Percentiles rank a stretch among this genome's conserved stretches.
These are phyloP conservation scores for Clarias laeviceps DNA, from an alignment of 2,797 vertebrate genomes.

Conservation along the genomic window DNA sequence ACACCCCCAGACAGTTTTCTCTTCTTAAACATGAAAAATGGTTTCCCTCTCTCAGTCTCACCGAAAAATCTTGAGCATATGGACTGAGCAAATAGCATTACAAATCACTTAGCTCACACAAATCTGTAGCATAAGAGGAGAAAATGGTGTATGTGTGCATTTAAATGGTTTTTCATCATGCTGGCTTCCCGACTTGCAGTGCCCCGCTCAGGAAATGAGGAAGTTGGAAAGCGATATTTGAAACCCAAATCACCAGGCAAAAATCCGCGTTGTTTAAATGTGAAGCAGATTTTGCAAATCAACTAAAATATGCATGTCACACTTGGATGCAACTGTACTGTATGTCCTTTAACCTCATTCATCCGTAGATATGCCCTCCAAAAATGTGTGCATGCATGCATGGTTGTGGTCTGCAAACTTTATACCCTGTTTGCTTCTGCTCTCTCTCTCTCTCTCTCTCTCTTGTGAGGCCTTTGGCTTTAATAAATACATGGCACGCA, in stretches of 20 bases:
- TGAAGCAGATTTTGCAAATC: slow-evolving; percentile 55
- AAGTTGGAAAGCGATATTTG: slow-evolving; percentile 52
- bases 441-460: neutral
- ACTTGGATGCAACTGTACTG: slow-evolving; percentile 46
- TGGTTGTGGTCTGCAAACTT: slow-evolving; percentile 19
- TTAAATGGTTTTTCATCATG: slow-evolving; percentile 37
- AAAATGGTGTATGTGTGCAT: slow-evolving; percentile 11
- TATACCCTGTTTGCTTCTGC: slow-evolving; percentile 10
- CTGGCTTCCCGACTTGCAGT: neutral
- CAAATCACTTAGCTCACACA: slow-evolving; percentile 60
- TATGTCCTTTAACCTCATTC: slow-evolving; percentile 48
- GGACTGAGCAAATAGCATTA: slow-evolving; percentile 67
- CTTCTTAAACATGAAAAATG: slow-evolving; percentile 70
- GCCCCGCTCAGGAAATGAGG: slow-evolving; percentile 31
- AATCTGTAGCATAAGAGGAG: slow-evolving; percentile 31
- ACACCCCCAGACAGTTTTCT: slow-evolving; percentile 57
- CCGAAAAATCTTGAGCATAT: slow-evolving; percentile 63
- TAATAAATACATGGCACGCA: slow-evolving; percentile 22
- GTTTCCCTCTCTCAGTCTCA: slow-evolving; percentile 50
- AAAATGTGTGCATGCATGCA: neutral
- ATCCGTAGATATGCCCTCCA: slow-evolving; percentile 38
- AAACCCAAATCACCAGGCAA: slow-evolving; percentile 29
- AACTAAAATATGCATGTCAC: slow-evolving; percentile 48
- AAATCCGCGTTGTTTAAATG: slow-evolving; percentile 27
- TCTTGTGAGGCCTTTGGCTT: neutral